Percentiles rank a stretch among this genome's conserved stretches.
These are phyloP conservation scores for Drosophila serrata DNA, from an alignment of 1,140 invertebrate genomes.

Conservation along the genomic window DNA sequence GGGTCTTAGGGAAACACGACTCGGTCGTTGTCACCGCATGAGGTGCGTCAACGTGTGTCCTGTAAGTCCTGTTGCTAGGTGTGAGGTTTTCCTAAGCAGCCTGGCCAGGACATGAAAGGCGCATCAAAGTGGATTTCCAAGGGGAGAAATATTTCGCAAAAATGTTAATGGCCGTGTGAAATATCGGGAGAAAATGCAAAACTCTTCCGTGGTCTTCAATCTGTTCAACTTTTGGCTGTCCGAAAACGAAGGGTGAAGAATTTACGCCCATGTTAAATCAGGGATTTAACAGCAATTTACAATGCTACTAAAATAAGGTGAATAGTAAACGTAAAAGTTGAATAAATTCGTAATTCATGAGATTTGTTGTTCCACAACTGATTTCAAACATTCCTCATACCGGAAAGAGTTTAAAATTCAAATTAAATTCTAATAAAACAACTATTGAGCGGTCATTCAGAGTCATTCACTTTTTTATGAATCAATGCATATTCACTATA, in stretches of 20 bases:
- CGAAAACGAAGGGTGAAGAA: conserved; percentile 25
- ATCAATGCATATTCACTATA: too few relatives aligned
- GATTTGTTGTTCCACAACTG: neutral
- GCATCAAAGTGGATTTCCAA: conserved; percentile 51
- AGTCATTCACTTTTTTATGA: too few relatives aligned
- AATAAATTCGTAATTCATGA: conserved; percentile 1
- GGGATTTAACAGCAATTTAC: conserved; percentile 21
- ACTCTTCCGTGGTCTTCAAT: conserved; percentile 34
- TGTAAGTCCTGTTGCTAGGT: conserved; percentile 16
- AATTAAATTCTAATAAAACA: neutral
- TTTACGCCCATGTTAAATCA: conserved; percentile 34
- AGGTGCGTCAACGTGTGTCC: conserved; percentile 74
- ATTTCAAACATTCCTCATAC: neutral
- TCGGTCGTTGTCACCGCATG: conserved; percentile 72
- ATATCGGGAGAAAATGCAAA: conserved; percentile 52
- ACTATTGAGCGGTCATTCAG: too few relatives aligned
- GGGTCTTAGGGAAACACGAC: conserved; percentile 47
- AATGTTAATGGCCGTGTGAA: conserved; percentile 55
- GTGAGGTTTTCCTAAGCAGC: conserved; percentile 64
- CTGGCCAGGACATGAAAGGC: conserved; percentile 43
- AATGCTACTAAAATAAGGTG: conserved; percentile 1
- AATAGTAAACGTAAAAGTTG: neutral
- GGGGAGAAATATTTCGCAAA: conserved; percentile 55
- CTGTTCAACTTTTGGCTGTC: conserved; percentile 21
- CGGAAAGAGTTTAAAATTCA: neutral